phyloP scores from a whole-genome alignment of 2,797 vertebrate species.

The Taenioides sp. region DNA sequence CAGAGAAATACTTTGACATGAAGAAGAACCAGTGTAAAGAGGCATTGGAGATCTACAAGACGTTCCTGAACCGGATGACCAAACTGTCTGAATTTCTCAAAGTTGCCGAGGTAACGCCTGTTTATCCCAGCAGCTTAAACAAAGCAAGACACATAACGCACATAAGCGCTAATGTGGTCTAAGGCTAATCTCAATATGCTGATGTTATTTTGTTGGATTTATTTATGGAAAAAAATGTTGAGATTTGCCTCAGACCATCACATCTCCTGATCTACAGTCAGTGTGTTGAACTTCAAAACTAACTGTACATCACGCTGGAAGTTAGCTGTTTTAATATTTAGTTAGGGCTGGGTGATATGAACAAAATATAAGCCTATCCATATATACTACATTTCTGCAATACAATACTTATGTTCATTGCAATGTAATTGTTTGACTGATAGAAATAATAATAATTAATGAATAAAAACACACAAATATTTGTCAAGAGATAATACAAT shows the following conservation, averaged over 20 bases:
- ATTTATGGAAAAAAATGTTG: constrained; percentile 25
- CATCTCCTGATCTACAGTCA: constrained; percentile 55
- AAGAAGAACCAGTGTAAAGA: constrained; percentile 97
- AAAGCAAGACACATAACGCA: constrained; percentile 19
- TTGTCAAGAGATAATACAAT: neutral
- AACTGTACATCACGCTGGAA: constrained; percentile 57
- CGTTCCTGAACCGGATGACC: constrained; percentile 92
- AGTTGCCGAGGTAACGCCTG: constrained; percentile 90
- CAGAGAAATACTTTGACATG: constrained; percentile 98
- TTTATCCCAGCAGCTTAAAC: constrained; percentile 37
- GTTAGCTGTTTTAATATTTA: constrained; percentile 46
- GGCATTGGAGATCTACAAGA: constrained; percentile 96
- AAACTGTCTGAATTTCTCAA: constrained; percentile 93
- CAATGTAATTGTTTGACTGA: neutral
- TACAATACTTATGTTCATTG: neutral
- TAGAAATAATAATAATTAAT: no score
- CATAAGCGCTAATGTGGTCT: constrained; percentile 36
- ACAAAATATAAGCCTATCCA: neutral
- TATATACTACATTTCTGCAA: neutral
- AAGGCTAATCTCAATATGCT: constrained; percentile 57
- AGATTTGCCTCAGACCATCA: constrained; percentile 61
- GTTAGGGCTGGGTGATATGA: constrained; percentile 1
- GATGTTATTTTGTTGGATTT: neutral
- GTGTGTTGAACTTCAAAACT: constrained; percentile 18
- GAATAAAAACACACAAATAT: neutral